Conservation (phyloP, 2,888 invertebrate genomes). For the Trachelus troglodyta region DNA sequence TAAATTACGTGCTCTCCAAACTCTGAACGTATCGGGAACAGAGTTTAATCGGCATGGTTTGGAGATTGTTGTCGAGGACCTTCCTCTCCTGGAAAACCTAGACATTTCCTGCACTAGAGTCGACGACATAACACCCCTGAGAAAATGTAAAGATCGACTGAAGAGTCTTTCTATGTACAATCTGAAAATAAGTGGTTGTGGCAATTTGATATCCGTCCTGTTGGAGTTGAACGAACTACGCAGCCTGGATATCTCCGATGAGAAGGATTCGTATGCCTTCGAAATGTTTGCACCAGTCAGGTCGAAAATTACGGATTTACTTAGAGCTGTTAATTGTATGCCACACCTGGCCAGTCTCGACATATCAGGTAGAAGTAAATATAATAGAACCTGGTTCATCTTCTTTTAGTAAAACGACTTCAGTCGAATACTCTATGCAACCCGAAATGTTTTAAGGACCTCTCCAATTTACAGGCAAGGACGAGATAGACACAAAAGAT, state of each 20-base stretch:
- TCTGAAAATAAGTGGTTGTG: conserved; percentile 67
- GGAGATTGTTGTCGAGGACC: conserved; percentile 75
- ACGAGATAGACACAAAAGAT: conserved; percentile 66
- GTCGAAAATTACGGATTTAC: conserved; percentile 65
- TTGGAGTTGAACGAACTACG: conserved; percentile 68
- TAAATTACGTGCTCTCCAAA: conserved; percentile 71
- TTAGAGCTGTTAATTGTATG: conserved; percentile 67
- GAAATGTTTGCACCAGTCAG: conserved; percentile 64
- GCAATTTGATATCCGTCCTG: conserved; percentile 67
- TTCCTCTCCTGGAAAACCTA: conserved; percentile 72
- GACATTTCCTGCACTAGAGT: conserved; percentile 76
- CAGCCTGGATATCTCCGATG: conserved; percentile 72
- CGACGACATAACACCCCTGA: conserved; percentile 72
- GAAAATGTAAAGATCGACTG: conserved; percentile 70
- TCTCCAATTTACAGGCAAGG: conserved; percentile 64
- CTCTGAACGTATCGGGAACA: conserved; percentile 75
- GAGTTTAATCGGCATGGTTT: conserved; percentile 76
- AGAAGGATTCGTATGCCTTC: conserved; percentile 67
- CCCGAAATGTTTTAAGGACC: background rate
- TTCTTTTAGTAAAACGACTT: background rate
- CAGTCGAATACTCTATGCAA: background rate
- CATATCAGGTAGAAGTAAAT: conserved; percentile 69
- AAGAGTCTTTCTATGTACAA: conserved; percentile 73
- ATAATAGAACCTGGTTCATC: conserved; percentile 3
- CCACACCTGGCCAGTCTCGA: conserved; percentile 73